A percentile compares a stretch with the other conserved stretches of the same genome.
These are phyloP conservation scores for Sebastes oblongus DNA, from an alignment of 2,797 vertebrate species.

Conservation along the genomic window DNA sequence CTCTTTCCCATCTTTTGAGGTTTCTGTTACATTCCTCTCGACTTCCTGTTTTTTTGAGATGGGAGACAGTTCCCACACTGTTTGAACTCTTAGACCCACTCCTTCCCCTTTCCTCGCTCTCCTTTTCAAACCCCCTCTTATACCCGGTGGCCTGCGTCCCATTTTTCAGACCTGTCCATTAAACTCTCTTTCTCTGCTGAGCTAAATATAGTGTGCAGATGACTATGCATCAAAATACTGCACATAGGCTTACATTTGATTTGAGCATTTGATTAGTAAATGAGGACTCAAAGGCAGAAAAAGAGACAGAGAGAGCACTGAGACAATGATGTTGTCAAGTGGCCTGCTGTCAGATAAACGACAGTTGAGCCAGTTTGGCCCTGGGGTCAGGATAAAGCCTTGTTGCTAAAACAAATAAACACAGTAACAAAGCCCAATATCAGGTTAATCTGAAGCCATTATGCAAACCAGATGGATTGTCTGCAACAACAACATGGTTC, in stretches of 20 bases:
- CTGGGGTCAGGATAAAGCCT: conserved; percentile 66
- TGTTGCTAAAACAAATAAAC: conserved; percentile 81
- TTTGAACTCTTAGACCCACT: conserved; percentile 60
- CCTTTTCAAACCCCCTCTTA: conserved; percentile 17
- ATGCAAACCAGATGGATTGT: conserved; percentile 73
- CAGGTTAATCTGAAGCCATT: conserved; percentile 69
- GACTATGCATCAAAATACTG: neutral
- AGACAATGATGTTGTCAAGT: conserved; percentile 48
- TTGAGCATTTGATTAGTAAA: conserved; percentile 4
- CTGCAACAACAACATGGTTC: conserved; percentile 43
- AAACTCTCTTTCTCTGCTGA: conserved; percentile 16
- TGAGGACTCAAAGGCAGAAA: conserved; percentile 11
- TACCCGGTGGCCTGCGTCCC: conserved; percentile 32
- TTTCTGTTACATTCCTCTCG: conserved; percentile 69
- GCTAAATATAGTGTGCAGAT: neutral
- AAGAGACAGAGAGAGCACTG: conserved; percentile 8
- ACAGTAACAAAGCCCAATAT: conserved; percentile 70
- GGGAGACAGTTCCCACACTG: conserved; percentile 77
- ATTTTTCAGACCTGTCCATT: conserved; percentile 39
- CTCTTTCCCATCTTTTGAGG: conserved; percentile 67
- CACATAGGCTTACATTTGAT: neutral
- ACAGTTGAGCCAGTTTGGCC: conserved; percentile 58
- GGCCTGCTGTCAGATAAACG: conserved; percentile 59
- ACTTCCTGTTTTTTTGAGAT: conserved; percentile 73
- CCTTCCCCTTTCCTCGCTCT: conserved; percentile 33